A percentile compares a stretch with the other conserved stretches of the same genome.
Conservation (phyloP, 35 echinoderm and acorn worm genomes). For the Holothuria glaberrima region DNA sequence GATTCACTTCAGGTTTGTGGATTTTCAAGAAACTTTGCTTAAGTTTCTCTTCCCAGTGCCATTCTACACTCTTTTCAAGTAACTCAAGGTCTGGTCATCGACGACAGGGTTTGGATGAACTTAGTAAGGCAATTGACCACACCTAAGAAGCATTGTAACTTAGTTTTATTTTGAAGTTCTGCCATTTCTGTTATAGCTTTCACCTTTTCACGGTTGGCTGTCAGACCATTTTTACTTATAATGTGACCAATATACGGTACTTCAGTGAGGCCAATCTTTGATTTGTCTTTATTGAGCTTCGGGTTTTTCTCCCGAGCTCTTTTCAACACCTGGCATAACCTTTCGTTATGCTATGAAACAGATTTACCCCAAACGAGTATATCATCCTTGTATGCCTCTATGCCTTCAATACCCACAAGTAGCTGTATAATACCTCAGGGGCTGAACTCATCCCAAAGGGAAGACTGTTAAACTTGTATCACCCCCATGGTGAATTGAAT, state of each 20-base stretch:
- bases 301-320: slow-evolving; percentile 13
- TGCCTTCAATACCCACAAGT: slow-evolving; percentile 39
- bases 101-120: slow-evolving; percentile 44
- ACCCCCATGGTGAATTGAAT: slow-evolving; percentile 52
- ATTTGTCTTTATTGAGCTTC: slow-evolving; percentile 33
- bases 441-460: slow-evolving; percentile 58
- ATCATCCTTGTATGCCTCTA: slow-evolving; percentile 60
- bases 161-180: not conserved
- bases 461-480: slow-evolving; percentile 29
- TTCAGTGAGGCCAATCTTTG: not conserved
- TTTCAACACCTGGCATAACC: not conserved
- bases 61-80: slow-evolving; percentile 41
- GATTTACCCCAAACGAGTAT: slow-evolving; percentile 62
- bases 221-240: slow-evolving; percentile 33
- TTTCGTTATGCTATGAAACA: not conserved
- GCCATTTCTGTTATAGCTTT: not conserved
- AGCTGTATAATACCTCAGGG: slow-evolving; percentile 36
- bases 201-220: not conserved
- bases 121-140: slow-evolving; percentile 18
- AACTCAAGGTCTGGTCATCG: slow-evolving; percentile 19
- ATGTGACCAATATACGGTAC: slow-evolving; percentile 40
- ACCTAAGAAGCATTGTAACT: not conserved
- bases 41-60: slow-evolving; percentile 39
- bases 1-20: not conserved
- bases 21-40: not conserved